Conservation (phyloP, 2,113 vertebrate species). For the Eidolon helvum region DNA sequence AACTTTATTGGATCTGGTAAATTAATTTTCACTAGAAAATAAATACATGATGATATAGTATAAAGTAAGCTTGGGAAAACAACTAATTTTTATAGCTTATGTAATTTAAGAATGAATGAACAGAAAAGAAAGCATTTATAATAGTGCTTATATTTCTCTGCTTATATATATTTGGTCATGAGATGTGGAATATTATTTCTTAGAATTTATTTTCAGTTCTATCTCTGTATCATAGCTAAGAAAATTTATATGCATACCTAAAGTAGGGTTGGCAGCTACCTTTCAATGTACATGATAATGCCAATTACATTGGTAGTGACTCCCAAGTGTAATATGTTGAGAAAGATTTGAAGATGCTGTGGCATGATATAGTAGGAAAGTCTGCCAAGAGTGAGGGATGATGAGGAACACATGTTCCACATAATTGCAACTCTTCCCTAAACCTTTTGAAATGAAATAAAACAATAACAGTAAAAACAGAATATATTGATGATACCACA, state of each 20-base stretch:
- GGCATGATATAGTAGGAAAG: not conserved
- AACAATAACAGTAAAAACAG: not conserved
- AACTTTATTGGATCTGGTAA: conserved; percentile 93
- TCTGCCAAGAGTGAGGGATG: not conserved
- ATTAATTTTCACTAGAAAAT: conserved; percentile 63
- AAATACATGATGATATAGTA: not conserved
- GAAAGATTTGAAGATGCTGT: conserved; percentile 2
- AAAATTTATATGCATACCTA: not conserved
- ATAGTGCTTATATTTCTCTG: not conserved
- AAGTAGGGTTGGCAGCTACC: not conserved
- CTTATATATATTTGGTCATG: not conserved
- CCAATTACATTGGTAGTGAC: not conserved
- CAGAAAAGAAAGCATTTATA: conserved; percentile 36
- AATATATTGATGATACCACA: not conserved
- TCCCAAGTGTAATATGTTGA: not conserved
- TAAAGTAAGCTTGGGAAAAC: conserved; percentile 48
- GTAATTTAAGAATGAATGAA: conserved; percentile 44
- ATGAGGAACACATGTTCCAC: not conserved
- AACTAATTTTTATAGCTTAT: not conserved
- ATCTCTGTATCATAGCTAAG: conserved; percentile 26
- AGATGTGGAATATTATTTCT: conserved; percentile 21
- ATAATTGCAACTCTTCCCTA: not conserved
- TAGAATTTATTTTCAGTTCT: conserved; percentile 28
- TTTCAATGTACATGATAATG: conserved; percentile 11
- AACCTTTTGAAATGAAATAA: not conserved